Base-by-base conservation (phyloP, 2,113 vertebrate genomes). In the Hypomesus transpacificus region DNA sequence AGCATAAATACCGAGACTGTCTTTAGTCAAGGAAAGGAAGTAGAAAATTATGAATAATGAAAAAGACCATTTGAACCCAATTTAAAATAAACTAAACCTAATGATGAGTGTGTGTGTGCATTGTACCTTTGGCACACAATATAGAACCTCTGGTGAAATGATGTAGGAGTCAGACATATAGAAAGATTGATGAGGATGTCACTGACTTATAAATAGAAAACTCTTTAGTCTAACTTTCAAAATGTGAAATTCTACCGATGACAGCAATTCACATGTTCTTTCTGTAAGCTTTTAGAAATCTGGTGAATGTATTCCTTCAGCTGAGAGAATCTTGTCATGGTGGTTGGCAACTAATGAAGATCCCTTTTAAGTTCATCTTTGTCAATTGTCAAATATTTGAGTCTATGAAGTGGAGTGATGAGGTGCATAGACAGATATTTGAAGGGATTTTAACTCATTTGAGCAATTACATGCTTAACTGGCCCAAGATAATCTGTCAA, bases 401-500 rank as follows among this genome's bases (percentile, higher is more conserved):
- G 94, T 94, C 94, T 94, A 93, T 97, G 95, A 96, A 98, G 95
- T 98, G 94, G 94, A 97, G 94, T 95, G 96, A 95, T 96, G 96
- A 95, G 95, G 94, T 98, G 96, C 94, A 95, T 95, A 97, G 95
- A 96, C 94, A 96, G 95, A 97, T 96, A 97, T 98, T 97, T 98
- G 95, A 99, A 97, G 94, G 94, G 96, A 98, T 98, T 98, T 98
- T 96, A 97, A 98, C 95, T 97, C 95, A 98, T 98, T 99, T 97
- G 96, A 98, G 96, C 96, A 98, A 99, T 99, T 98, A 98, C 96
- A 99, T 98, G 96, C 96, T 98, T 97, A 98, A 98, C 96, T 96
- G 95, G 94, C 93, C 94, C 94, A 93, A 92, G 93, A 97, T 98
- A 99, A 98, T 98, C 96, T 98, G 94, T 94, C 94, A 95, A 94